Conservation (phyloP, 2,797 vertebrate genomes). For the Gadopsis marmoratus region DNA sequence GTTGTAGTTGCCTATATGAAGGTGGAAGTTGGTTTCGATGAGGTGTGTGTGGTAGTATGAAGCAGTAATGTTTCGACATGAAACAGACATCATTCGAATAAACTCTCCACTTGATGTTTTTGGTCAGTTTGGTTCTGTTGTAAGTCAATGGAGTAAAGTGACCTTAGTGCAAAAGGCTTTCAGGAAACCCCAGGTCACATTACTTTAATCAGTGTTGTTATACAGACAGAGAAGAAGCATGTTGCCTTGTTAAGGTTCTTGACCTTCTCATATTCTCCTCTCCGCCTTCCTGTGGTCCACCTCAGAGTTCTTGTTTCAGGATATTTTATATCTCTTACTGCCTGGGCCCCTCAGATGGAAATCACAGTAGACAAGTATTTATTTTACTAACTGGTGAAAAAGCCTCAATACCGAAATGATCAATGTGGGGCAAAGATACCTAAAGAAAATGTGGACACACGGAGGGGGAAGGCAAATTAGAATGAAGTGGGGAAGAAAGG, state of each 20-base stretch:
- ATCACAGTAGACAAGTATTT: constrained; percentile 75
- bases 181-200: constrained; percentile 57
- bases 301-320: constrained; percentile 77
- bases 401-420: constrained; percentile 62
- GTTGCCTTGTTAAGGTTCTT: constrained; percentile 73
- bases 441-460: constrained; percentile 15
- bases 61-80: background rate
- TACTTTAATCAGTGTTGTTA: constrained; percentile 63
- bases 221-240: constrained; percentile 63
- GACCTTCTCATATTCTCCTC: constrained; percentile 81
- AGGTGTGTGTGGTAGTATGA: background rate
- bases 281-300: constrained; percentile 76
- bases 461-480: constrained; percentile 5
- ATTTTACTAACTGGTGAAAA: constrained; percentile 72
- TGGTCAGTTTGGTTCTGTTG: constrained; percentile 15
- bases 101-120: background rate
- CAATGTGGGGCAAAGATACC: constrained; percentile 44
- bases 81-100: background rate
- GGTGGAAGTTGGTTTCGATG: constrained; percentile 5
- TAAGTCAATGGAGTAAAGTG: constrained; percentile 39
- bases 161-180: constrained; percentile 55
- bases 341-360: constrained; percentile 68
- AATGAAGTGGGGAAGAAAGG: constrained; percentile 6
- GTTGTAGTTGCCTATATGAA: background rate
- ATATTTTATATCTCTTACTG: constrained; percentile 70